These are phyloP conservation scores for Meriones unguiculatus DNA, from an alignment of 2,113 vertebrate genomes.

Conservation along the genomic window DNA sequence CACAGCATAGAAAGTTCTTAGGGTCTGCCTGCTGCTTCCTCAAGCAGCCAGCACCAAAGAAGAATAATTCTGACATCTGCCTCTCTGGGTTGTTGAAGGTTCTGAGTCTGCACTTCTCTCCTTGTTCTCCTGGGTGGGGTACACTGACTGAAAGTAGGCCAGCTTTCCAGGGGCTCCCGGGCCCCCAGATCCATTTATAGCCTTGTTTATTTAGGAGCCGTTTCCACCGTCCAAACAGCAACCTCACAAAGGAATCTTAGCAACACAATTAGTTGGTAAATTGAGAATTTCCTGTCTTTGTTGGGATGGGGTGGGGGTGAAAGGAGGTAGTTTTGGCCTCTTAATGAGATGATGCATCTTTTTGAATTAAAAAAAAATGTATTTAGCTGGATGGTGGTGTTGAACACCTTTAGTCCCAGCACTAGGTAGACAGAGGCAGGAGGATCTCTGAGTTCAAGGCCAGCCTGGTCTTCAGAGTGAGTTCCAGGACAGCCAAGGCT, in stretches of 20 bases:
- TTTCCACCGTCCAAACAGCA: slow-evolving; percentile 26
- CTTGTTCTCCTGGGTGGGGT: neutral
- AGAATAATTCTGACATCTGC: neutral
- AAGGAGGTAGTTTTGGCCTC: neutral
- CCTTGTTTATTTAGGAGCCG: slow-evolving; percentile 57
- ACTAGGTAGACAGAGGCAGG: neutral
- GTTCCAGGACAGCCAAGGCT: neutral
- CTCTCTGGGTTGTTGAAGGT: neutral
- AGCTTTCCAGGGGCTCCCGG: neutral
- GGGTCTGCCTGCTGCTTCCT: neutral
- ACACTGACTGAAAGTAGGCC: neutral
- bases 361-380: neutral
- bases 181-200: neutral
- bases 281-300: slow-evolving; percentile 75
- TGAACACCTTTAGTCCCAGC: neutral
- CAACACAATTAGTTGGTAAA: slow-evolving; percentile 71
- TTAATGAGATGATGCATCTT: slow-evolving; percentile 11
- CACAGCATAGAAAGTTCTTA: accelerated
- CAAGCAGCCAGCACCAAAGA: neutral
- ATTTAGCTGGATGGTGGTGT: neutral
- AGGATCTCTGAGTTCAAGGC: neutral
- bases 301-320: neutral
- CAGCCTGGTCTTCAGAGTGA: neutral
- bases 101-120: neutral
- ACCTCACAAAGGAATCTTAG: slow-evolving; percentile 46